These are phyloP conservation scores for Branchipolynoe longqiensis DNA, from an alignment of 2,888 invertebrate genomes.

Conservation along the genomic window DNA sequence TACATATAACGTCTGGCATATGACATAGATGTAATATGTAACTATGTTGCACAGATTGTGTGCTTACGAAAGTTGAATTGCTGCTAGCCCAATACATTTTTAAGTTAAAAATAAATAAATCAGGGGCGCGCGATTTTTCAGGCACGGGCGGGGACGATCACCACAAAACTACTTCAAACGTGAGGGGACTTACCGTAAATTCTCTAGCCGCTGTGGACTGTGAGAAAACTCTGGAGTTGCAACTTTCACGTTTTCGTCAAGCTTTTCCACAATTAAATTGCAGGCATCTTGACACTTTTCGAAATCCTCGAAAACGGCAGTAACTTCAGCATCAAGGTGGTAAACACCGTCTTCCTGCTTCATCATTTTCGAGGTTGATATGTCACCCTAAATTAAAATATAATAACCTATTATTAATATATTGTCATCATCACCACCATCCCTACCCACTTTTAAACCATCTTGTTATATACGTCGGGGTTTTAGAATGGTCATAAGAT, in stretches of 20 bases:
- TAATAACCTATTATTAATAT: conserved; percentile 69
- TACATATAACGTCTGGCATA: no score
- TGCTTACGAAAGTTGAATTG: no score
- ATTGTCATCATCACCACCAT: background rate
- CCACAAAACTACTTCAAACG: background rate
- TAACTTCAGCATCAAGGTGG: conserved; percentile 73
- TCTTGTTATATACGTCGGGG: background rate
- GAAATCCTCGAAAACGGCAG: conserved; percentile 74
- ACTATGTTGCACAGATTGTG: no score
- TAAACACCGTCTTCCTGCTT: conserved; percentile 72
- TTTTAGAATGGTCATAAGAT: background rate
- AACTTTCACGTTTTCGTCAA: conserved; percentile 77
- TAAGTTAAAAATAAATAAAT: no score
- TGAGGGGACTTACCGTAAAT: conserved; percentile 76
- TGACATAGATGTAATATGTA: no score
- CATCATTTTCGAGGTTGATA: conserved; percentile 73
- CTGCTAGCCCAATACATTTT: no score
- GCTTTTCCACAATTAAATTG: conserved; percentile 78
- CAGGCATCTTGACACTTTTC: conserved; percentile 76
- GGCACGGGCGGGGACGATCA: no score
- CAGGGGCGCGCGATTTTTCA: no score
- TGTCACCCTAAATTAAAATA: conserved; percentile 74
- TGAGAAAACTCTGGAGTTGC: conserved; percentile 76
- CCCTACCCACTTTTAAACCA: background rate
- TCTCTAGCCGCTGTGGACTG: conserved; percentile 74